A percentile compares a stretch with the other conserved stretches of the same genome.
Evolutionary conservation across 2,888 invertebrate species (phyloP).

Genomic region (Orthonevra nobilis): DNA sequence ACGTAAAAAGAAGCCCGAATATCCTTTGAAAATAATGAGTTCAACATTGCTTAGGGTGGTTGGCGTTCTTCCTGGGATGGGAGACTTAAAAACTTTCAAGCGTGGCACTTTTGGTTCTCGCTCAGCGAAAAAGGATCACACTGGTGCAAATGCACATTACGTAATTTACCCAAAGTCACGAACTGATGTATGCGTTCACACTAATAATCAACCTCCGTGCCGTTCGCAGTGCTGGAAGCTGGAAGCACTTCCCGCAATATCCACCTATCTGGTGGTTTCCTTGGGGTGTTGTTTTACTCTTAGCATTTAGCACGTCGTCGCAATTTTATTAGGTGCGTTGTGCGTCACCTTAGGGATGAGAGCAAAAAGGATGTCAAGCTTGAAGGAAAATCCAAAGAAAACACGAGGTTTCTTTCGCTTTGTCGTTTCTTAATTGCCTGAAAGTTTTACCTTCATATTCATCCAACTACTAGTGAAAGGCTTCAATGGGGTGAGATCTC

Average conservation of each 20-base stretch:
- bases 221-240: background rate
- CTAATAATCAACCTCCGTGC: slow-evolving; percentile 22
- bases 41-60: slow-evolving; percentile 13
- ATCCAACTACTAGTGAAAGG: too few species aligned
- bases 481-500: too few species aligned
- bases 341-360: background rate
- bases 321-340: slow-evolving; percentile 16
- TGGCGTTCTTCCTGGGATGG: background rate
- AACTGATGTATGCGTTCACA: slow-evolving; percentile 60
- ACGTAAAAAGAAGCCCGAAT: slow-evolving; percentile 24
- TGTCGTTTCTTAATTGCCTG: slow-evolving; percentile 9
- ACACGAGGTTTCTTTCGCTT: background rate
- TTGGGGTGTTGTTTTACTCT: slow-evolving; percentile 8
- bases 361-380: slow-evolving; percentile 1
- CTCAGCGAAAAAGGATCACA: slow-evolving; percentile 11
- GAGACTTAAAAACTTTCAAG: slow-evolving; percentile 31
- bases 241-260: slow-evolving; percentile 3
- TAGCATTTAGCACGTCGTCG: slow-evolving; percentile 8
- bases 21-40: slow-evolving; percentile 51
- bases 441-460: too few species aligned
- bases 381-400: background rate
- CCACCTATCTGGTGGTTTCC: slow-evolving; percentile 40
- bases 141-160: slow-evolving; percentile 34
- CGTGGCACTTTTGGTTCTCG: slow-evolving; percentile 29
- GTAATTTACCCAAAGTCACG: slow-evolving; percentile 61